Evolutionary conservation across 2,113 vertebrate genomes (phyloP), one percentile per base, ranked within the genome.

Genomic region (Smithornis capensis): DNA sequence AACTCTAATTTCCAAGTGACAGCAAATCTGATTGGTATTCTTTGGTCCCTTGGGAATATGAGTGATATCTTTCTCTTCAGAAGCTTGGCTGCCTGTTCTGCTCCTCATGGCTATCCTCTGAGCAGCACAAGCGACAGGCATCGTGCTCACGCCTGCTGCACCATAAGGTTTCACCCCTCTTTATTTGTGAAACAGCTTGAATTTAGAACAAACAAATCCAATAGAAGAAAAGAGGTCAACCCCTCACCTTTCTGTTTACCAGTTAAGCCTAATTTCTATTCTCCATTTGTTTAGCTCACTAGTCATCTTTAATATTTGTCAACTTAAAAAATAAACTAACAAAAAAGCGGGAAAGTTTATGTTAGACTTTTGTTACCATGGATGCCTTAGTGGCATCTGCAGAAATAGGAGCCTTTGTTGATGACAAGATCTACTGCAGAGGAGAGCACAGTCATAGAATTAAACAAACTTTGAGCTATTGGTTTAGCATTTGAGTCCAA

Each of bases 131-230:
- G 47, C 3, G 1, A 53, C 35, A 86, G 37, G 31, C 17, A 45
- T 49, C 22, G 12, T 3, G 24, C 38, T 55, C 0, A 0, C 40
- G 56, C 42, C 81, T 84, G 24, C 52, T 35, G 52, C 47, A 63
- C 77, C 40, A 14, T 4, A 2, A 59, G 16, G 40, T 44, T 57
- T 74, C 64, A 70, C 42, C 28, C 15, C 31, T 60, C 71, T 45
- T 47, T 49, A 40, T 69, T 50, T 71, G 47, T 75, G 57, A 31
- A 33, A 74, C 50, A 77, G 21, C 25, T 23, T 10, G 9, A 53
- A 64, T 17, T 53, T 6, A 44, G 16, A 83, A 65, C 17, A 90
- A 94, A 65, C 5, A 65, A 81, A 89, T 40, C 13, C 50, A 86
- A 62, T 0, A 3, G 25, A 38, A 31, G 55, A 25, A 77, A 78